Conservation (phyloP, 2,113 vertebrate genomes). For the Notechis scutatus region DNA sequence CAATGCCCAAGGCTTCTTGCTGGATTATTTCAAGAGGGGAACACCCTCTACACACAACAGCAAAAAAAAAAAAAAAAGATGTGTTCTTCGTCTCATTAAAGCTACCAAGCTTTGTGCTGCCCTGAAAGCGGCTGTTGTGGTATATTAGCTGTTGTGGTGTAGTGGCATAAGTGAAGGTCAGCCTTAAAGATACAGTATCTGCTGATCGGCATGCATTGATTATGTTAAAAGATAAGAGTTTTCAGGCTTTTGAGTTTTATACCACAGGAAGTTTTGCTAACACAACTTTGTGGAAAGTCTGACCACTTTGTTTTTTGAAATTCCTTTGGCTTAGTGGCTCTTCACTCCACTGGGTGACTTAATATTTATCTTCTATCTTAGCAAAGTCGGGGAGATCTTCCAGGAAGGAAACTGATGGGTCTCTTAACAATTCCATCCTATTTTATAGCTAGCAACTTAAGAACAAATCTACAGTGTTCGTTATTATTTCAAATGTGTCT, state of each 20-base stretch:
- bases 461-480: neutral
- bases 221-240: constrained; percentile 21
- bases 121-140: neutral
- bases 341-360: neutral
- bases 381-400: neutral
- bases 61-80: neutral
- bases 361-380: neutral
- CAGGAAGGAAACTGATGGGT: neutral
- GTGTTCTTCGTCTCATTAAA: neutral
- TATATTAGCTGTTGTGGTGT: neutral
- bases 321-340: neutral
- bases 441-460: neutral
- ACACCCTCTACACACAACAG: neutral
- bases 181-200: neutral
- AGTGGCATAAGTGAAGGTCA: neutral
- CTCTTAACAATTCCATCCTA: neutral
- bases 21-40: neutral
- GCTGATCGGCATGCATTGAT: neutral
- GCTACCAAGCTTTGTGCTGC: neutral
- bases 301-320: neutral
- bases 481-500: neutral
- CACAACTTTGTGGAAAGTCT: neutral
- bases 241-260: neutral
- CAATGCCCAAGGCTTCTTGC: neutral
- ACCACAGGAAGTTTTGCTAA: neutral